Base-by-base conservation (phyloP, 2,888 invertebrate genomes). In the Camptogramma bilineatum region DNA sequence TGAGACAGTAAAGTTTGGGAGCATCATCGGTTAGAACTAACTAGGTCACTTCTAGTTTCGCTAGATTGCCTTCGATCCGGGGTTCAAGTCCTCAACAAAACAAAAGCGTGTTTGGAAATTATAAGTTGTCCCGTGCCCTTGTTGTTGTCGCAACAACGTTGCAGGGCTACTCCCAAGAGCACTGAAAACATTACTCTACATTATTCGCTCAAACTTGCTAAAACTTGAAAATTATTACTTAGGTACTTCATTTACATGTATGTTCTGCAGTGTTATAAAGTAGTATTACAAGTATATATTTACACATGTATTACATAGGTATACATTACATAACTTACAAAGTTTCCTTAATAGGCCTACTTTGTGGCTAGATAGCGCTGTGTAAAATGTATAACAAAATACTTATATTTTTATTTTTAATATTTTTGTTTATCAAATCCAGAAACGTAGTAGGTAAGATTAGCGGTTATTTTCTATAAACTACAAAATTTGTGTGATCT, bases 31-130 rank as follows among this genome's bases (percentile, higher is more conserved):
- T 4, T 13, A 39, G 34, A 10, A n/a, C 21, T 21, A 53, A 55
- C 42, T 9, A 57, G 52, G 57, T 52, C 48, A 39, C 48, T 16
- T 42, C 44, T 4, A 19, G 18, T 53, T 24, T 16, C 18, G 0
- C 44, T 55, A 48, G 42, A 53, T 52, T 55, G 19, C 51, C 57
- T 63, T 42, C 57, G 44, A 50, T 48, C 28, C 62, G 55, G 56
- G 52, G 66, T 66, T 56, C 55, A 62, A 59, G 55, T 57, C 47
- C 31, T 65, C 53, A 50, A 66, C 52, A 62, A 66, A 52, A 31
- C 52, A 54, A 61, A 64, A 19, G 34, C 59, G 55, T 62, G 59
- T 66, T 59, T 62, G 48, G 59, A 48, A 62, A 66, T 63, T 56
- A 28, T 42, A 59, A 58, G 53, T 50, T 31, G 16, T 39, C 28